Conservation (phyloP, 2,113 vertebrate species). For the Aix galericulata region DNA sequence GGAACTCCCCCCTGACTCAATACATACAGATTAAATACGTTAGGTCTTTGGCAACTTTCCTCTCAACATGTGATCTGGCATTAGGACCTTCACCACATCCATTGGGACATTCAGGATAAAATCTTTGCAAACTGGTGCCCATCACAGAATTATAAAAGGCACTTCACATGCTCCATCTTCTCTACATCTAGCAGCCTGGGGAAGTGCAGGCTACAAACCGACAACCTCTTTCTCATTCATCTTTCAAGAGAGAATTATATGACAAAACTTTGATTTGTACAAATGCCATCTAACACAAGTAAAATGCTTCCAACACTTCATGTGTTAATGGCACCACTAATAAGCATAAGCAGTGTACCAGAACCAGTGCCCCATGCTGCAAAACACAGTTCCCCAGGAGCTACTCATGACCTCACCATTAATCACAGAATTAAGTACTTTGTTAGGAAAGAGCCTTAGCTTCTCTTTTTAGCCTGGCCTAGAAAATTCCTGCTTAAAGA, state of each 20-base stretch:
- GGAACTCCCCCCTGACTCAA: not conserved
- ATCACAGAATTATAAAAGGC: not conserved
- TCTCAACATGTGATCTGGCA: not conserved
- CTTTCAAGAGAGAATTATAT: accelerated
- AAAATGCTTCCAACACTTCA: not conserved
- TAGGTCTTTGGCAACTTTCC: not conserved
- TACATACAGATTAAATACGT: accelerated
- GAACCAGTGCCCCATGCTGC: not conserved
- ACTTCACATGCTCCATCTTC: not conserved
- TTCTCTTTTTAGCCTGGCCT: not conserved
- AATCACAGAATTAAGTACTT: not conserved
- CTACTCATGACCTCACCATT: not conserved
- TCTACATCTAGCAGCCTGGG: not conserved
- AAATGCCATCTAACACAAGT: not conserved
- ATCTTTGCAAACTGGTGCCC: not conserved
- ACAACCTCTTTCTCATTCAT: not conserved
- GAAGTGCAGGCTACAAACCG: not conserved
- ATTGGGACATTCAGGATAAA: not conserved
- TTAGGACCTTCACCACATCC: not conserved
- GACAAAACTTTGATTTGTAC: not conserved
- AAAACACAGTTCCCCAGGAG: not conserved
- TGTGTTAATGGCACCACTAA: accelerated
- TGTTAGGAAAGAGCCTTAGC: not conserved
- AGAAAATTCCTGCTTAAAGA: not conserved
- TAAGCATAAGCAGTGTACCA: not conserved